Evolutionary conservation across 2,888 invertebrate species (phyloP).

Genomic region (Drosophila merina): DNA sequence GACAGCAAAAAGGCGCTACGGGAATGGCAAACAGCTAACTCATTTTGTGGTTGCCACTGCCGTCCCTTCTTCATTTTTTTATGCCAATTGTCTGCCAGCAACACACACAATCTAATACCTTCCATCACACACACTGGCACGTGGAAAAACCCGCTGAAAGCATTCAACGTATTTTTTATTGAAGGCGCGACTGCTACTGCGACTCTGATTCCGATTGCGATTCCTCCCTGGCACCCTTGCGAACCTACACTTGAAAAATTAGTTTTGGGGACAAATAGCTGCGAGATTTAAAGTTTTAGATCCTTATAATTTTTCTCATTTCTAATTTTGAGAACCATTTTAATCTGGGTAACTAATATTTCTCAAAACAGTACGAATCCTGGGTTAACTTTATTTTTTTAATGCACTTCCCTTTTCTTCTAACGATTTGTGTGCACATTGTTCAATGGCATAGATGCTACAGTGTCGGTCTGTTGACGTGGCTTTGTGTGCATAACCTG

Average conservation of each 20-base stretch:
- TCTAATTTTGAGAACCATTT: not conserved
- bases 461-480: constrained; percentile 16
- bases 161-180: constrained; percentile 44
- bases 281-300: not conserved
- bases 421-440: constrained; percentile 64
- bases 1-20: constrained; percentile 44
- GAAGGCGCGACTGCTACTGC: constrained; percentile 55
- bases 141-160: constrained; percentile 39
- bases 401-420: not conserved
- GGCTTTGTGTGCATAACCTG: constrained; percentile 35
- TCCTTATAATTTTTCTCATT: not conserved
- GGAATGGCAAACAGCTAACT: constrained; percentile 72
- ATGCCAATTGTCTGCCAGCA: constrained; percentile 67
- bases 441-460: constrained; percentile 62
- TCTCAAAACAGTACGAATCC: not conserved
- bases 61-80: constrained; percentile 50
- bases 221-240: not conserved
- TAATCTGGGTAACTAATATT: not conserved
- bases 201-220: constrained; percentile 57
- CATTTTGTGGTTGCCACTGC: constrained; percentile 71
- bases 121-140: not conserved
- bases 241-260: not conserved
- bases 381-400: not conserved
- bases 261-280: not conserved
- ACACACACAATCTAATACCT: constrained; percentile 3